These are phyloP conservation scores for Porites lutea DNA, from an alignment of 64 coral and sea anemone genomes.

Conservation along the genomic window DNA sequence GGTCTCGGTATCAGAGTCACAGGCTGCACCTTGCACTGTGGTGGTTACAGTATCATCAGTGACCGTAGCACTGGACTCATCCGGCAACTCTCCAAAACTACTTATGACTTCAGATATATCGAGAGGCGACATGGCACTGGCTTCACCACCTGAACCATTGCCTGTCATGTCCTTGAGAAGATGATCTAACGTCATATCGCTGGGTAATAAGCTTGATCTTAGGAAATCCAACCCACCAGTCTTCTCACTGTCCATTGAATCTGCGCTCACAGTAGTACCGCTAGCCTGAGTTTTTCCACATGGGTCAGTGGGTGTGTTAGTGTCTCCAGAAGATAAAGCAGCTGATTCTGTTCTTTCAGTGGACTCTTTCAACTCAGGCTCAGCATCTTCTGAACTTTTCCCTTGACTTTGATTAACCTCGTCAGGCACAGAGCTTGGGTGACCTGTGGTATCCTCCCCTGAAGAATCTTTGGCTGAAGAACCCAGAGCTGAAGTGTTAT, in stretches of 20 bases:
- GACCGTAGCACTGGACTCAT: background rate
- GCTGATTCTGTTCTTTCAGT: background rate
- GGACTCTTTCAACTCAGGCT: background rate
- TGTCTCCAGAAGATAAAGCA: background rate
- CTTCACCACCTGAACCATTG: background rate
- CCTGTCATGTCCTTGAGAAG: slow-evolving; percentile 1
- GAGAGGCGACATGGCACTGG: background rate
- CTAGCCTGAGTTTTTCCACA: background rate
- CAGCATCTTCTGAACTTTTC: background rate
- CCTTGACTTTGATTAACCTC: background rate
- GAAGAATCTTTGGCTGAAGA: background rate
- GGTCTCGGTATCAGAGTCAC: background rate
- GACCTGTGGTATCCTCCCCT: background rate
- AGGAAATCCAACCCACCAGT: slow-evolving; percentile 1
- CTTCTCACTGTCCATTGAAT: background rate
- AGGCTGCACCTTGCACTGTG: background rate
- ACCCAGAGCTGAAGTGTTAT: background rate
- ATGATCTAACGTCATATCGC: slow-evolving; percentile 2
- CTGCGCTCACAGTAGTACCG: background rate
- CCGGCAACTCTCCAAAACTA: slow-evolving; percentile 4
- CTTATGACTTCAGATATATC: slow-evolving; percentile 25
- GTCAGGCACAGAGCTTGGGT: background rate
- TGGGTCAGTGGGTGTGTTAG: background rate
- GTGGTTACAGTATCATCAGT: background rate
- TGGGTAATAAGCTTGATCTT: background rate